A percentile compares a stretch with the other conserved stretches of the same genome.
Evolutionary conservation across 1,140 invertebrate species (phyloP).

Genomic region (Brachystomella parvula): DNA sequence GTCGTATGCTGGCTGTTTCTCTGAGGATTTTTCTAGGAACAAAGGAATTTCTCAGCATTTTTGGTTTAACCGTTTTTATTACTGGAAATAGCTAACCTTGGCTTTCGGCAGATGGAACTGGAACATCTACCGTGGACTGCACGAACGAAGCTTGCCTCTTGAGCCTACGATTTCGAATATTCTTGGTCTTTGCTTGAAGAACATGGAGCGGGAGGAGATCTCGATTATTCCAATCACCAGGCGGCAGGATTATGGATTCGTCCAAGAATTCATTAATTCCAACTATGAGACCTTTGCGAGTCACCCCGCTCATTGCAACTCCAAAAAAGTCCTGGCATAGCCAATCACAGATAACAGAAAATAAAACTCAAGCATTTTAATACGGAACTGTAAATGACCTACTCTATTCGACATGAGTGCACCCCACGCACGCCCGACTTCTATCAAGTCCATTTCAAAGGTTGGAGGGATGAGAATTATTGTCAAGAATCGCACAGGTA

Average conservation of each 20-base stretch:
- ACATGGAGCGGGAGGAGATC: slow-evolving; percentile 50
- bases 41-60: not conserved
- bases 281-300: slow-evolving; percentile 76
- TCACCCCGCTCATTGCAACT: slow-evolving; percentile 79
- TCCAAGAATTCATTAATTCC: slow-evolving; percentile 93
- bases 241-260: slow-evolving; percentile 86
- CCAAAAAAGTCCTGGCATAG: slow-evolving; percentile 66
- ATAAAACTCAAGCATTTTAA: not conserved
- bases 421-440: slow-evolving; percentile 89
- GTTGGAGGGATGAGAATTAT: slow-evolving; percentile 76
- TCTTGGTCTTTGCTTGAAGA: slow-evolving; percentile 43
- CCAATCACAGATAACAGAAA: slow-evolving; percentile 8
- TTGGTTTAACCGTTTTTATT: too few relatives aligned
- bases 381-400: too few relatives aligned
- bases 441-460: slow-evolving; percentile 82
- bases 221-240: slow-evolving; percentile 59
- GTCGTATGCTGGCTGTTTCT: slow-evolving; percentile 44
- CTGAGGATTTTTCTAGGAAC: not conserved
- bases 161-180: slow-evolving; percentile 25
- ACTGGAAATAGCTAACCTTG: too few relatives aligned
- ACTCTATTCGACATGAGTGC: slow-evolving; percentile 90
- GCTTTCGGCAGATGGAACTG: not conserved
- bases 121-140: not conserved
- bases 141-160: slow-evolving; percentile 31
- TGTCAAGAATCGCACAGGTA: slow-evolving; percentile 90